phyloP scores from a whole-genome alignment of 2,888 invertebrate species.

The Elysia crispata region DNA sequence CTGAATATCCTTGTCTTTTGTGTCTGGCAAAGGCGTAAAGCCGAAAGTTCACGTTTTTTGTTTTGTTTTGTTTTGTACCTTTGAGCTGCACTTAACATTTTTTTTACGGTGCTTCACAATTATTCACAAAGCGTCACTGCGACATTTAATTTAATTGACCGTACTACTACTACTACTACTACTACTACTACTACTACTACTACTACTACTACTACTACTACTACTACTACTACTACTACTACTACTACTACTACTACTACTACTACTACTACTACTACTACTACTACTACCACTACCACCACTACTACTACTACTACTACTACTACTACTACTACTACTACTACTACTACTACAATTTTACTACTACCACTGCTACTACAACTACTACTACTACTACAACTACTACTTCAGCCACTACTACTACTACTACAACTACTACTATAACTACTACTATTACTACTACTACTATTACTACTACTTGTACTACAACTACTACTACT shows the following conservation, averaged over 20 bases:
- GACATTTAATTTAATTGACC: too few species aligned
- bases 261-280: slow-evolving; percentile 19
- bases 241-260: slow-evolving; percentile 19
- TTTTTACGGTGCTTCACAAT: too few species aligned
- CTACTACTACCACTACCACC: slow-evolving; percentile 10
- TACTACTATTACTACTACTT: too few species aligned
- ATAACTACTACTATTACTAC: neutral
- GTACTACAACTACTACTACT: neutral
- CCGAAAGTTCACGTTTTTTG: too few species aligned
- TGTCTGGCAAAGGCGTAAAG: too few species aligned
- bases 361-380: neutral
- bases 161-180: too few species aligned
- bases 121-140: too few species aligned
- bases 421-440: slow-evolving; percentile 9
- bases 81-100: too few species aligned
- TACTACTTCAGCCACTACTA: slow-evolving; percentile 3
- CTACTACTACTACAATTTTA: neutral
- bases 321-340: slow-evolving; percentile 6
- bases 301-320: slow-evolving; percentile 9
- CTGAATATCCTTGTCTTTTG: neutral
- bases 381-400: slow-evolving; percentile 12
- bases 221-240: neutral
- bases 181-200: too few species aligned
- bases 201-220: too few species aligned
- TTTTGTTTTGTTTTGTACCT: too few species aligned